These are phyloP conservation scores for Parazoanthus darwini DNA, from an alignment of 92 coral and sea anemone species.

Conservation along the genomic window DNA sequence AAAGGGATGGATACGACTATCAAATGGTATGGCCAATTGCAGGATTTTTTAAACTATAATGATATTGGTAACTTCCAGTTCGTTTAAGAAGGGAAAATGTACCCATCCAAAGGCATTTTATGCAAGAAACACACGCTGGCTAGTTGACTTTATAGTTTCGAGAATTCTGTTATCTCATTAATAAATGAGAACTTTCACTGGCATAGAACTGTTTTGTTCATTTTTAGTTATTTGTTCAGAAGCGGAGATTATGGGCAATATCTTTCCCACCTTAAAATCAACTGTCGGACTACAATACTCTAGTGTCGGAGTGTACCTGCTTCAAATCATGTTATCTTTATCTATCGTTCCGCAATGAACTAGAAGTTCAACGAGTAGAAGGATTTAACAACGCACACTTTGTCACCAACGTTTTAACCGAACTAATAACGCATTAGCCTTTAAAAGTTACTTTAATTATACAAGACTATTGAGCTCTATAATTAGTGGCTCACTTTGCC, in stretches of 20 bases:
- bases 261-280: not conserved
- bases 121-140: not conserved
- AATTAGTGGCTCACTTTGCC: not conserved
- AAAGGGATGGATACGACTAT: not conserved
- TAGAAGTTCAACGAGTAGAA: not conserved
- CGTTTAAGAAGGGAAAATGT: too few species aligned
- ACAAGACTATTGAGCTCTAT: not conserved
- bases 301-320: too few species aligned
- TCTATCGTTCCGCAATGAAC: not conserved
- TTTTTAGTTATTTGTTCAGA: not conserved
- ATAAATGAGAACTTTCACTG: not conserved
- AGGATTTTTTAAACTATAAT: too few species aligned
- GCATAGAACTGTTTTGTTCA: not conserved
- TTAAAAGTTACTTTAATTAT: not conserved
- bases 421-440: too few species aligned
- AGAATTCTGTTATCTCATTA: too few species aligned
- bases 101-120: too few species aligned
- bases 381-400: not conserved
- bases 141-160: not conserved
- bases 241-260: not conserved
- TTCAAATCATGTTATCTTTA: too few species aligned
- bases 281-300: not conserved
- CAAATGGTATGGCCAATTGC: too few species aligned
- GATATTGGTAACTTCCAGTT: too few species aligned
- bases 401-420: not conserved